Percentiles rank a stretch among this genome's conserved stretches.
phyloP scores from a whole-genome alignment of 2,113 vertebrate genomes.

The Nothocercus nigrocapillus region DNA sequence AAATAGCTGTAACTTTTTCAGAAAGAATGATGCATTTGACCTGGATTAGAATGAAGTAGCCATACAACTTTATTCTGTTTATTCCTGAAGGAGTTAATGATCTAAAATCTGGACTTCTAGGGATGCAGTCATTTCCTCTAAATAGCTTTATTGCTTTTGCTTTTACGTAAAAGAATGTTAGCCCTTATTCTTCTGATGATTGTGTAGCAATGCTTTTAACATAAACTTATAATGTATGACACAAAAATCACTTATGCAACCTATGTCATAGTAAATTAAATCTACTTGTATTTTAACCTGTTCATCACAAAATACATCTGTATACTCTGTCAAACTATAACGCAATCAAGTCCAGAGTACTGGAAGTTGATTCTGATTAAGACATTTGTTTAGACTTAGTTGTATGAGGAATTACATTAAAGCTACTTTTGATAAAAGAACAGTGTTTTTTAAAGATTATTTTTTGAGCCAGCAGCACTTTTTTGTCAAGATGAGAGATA shows the following conservation, averaged over 20 bases:
- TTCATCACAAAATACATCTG: not conserved
- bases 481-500: not conserved
- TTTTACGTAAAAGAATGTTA: slow-evolving; percentile 30
- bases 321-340: not conserved
- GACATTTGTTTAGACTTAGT: not conserved
- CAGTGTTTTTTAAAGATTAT: not conserved
- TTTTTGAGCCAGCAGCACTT: not conserved
- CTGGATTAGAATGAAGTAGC: not conserved
- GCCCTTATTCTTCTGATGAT: not conserved
- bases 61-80: not conserved
- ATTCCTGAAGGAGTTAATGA: not conserved
- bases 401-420: not conserved
- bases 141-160: slow-evolving; percentile 15
- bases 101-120: not conserved
- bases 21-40: not conserved
- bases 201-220: slow-evolving; percentile 39
- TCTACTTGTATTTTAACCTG: not conserved
- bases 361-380: not conserved
- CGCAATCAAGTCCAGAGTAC: not conserved
- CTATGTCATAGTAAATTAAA: not conserved
- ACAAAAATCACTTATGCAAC: slow-evolving; percentile 5
- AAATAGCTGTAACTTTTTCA: not conserved
- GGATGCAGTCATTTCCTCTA: not conserved
- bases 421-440: not conserved
- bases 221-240: not conserved